These are phyloP conservation scores for Lasioglossum leucozonium DNA, from an alignment of 2,888 invertebrate genomes.

Conservation along the genomic window DNA sequence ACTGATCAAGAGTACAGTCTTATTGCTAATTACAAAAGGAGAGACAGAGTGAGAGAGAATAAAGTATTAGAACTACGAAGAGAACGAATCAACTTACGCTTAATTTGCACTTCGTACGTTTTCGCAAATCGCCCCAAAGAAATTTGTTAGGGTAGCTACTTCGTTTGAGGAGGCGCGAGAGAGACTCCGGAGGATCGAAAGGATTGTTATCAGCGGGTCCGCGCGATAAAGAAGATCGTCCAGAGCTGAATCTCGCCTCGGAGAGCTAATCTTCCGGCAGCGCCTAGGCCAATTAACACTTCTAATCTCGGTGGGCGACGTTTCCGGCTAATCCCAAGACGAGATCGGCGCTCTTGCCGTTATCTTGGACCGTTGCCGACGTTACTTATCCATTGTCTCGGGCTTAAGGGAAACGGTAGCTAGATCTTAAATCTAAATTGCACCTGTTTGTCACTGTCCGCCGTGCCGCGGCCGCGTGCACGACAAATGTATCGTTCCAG, in stretches of 20 bases:
- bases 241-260: neutral
- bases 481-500: constrained; percentile 62
- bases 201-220: constrained; percentile 8
- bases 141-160: neutral
- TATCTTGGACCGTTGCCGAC: constrained; percentile 78
- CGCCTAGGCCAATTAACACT: constrained; percentile 67
- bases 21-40: neutral
- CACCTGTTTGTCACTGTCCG: constrained; percentile 80
- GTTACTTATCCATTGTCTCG: constrained; percentile 81
- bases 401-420: constrained; percentile 70
- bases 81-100: neutral
- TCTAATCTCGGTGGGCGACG: constrained; percentile 68
- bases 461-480: constrained; percentile 37
- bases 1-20: neutral
- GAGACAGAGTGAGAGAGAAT: neutral
- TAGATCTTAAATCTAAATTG: constrained; percentile 84
- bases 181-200: neutral
- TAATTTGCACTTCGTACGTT: neutral
- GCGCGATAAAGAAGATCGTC: constrained; percentile 21
- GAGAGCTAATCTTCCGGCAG: constrained; percentile 31
- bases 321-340: constrained; percentile 68
- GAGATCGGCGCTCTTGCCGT: constrained; percentile 70
- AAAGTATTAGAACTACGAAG: neutral
- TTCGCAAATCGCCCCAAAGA: neutral
- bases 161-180: neutral